Conservation (phyloP, 92 coral and sea anemone genomes). For the Heliopora coerulea region DNA sequence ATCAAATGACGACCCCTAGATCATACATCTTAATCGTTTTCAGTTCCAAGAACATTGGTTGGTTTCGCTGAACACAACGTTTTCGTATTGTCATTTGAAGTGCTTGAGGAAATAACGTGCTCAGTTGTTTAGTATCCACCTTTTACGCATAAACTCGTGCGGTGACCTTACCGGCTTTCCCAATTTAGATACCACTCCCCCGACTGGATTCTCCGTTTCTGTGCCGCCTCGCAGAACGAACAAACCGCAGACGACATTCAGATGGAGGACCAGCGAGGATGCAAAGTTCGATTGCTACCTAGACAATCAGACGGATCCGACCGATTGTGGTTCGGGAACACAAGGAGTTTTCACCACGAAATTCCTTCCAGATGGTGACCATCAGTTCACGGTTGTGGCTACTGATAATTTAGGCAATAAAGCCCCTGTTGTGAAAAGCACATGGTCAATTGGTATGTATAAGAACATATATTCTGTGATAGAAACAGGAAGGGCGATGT, state of each 20-base stretch:
- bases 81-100: too few species aligned
- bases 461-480: too few species aligned
- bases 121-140: too few species aligned
- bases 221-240: constrained; percentile 22
- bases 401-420: constrained; percentile 32
- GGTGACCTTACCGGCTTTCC: too few species aligned
- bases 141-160: too few species aligned
- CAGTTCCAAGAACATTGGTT: too few species aligned
- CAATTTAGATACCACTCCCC: constrained; percentile 25
- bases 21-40: too few species aligned
- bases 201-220: constrained; percentile 17
- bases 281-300: constrained; percentile 21
- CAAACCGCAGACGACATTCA: constrained; percentile 21
- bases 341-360: not conserved
- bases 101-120: too few species aligned
- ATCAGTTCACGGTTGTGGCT: constrained; percentile 18
- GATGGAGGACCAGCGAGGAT: constrained; percentile 27
- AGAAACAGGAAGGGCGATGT: too few species aligned
- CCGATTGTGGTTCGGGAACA: constrained; percentile 13
- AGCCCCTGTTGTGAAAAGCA: constrained; percentile 2
- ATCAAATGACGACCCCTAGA: too few species aligned
- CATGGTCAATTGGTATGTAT: constrained; percentile 32
- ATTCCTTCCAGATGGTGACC: constrained; percentile 27
- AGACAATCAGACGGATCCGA: constrained; percentile 17
- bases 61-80: too few species aligned